These are phyloP conservation scores for Nemapogon koenigi DNA, from an alignment of 2,888 invertebrate species.

Conservation along the genomic window DNA sequence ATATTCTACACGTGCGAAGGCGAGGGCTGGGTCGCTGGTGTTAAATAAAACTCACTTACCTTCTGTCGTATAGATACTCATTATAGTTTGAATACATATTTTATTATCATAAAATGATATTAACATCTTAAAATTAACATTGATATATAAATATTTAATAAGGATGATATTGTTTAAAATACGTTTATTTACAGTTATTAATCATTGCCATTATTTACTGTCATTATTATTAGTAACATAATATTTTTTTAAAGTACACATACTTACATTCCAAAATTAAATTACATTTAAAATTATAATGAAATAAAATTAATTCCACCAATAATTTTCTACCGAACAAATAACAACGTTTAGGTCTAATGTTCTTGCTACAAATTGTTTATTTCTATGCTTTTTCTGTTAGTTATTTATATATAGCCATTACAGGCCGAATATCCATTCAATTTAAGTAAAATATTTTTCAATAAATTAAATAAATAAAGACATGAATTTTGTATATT, in stretches of 20 bases:
- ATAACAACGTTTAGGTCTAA: too few species aligned
- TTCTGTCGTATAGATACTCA: not conserved
- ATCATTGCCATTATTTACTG: constrained; percentile 46
- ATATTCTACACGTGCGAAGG: too few species aligned
- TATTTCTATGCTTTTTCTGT: not conserved
- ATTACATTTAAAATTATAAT: constrained; percentile 6
- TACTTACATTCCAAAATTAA: constrained; percentile 7
- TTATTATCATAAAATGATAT: constrained; percentile 63
- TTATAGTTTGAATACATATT: constrained; percentile 15
- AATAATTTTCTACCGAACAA: constrained; percentile 9
- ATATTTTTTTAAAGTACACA: constrained; percentile 9
- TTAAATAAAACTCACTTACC: constrained; percentile 32
- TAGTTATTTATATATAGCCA: not conserved
- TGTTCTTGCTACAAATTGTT: too few species aligned
- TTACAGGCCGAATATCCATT: too few species aligned
- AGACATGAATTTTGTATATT: too few species aligned
- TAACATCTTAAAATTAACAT: constrained; percentile 60
- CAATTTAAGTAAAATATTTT: constrained; percentile 1
- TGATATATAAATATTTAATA: constrained; percentile 51
- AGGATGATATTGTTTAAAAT: constrained; percentile 29
- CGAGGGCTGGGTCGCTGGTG: too few species aligned
- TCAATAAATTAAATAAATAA: too few species aligned
- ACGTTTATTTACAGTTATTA: constrained; percentile 24
- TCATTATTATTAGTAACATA: constrained; percentile 22
- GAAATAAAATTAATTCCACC: constrained; percentile 12